A percentile compares a stretch with the other conserved stretches of the same genome.
Evolutionary conservation across 1,140 invertebrate species (phyloP).

Genomic region (Drosophila kikkawai): DNA sequence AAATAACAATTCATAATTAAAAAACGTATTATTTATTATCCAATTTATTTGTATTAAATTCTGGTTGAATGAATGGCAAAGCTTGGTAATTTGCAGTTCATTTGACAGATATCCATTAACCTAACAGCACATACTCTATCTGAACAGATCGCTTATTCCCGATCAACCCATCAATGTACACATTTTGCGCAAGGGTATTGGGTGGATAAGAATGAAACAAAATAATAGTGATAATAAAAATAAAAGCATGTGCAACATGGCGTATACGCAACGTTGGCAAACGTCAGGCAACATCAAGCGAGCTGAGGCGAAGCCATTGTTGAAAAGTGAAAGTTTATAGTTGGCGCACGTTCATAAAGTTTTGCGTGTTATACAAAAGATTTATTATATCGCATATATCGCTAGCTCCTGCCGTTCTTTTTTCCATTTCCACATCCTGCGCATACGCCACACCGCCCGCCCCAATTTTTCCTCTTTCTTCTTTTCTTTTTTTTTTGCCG

Average conservation of each 20-base stretch:
- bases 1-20: neutral
- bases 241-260: conserved; percentile 65
- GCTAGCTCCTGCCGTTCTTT: conserved; percentile 59
- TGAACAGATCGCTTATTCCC: conserved; percentile 1
- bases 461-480: conserved; percentile 11
- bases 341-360: conserved; percentile 78
- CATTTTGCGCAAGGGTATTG: neutral
- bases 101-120: neutral
- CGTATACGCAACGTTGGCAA: conserved; percentile 59
- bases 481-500: conserved; percentile 8
- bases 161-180: conserved; percentile 16
- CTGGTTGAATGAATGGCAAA: neutral
- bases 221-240: conserved; percentile 70
- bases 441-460: conserved; percentile 13
- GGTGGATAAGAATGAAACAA: conserved; percentile 25
- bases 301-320: conserved; percentile 37
- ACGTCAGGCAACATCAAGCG: conserved; percentile 37
- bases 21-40: too few relatives aligned
- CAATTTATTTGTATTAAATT: neutral
- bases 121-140: neutral
- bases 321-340: conserved; percentile 79
- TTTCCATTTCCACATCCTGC: conserved; percentile 50
- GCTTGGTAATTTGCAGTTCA: neutral
- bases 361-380: conserved; percentile 80
- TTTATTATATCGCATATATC: conserved; percentile 80